Base-by-base conservation (phyloP, 2,888 invertebrate species). In the Chironomus tentans region DNA sequence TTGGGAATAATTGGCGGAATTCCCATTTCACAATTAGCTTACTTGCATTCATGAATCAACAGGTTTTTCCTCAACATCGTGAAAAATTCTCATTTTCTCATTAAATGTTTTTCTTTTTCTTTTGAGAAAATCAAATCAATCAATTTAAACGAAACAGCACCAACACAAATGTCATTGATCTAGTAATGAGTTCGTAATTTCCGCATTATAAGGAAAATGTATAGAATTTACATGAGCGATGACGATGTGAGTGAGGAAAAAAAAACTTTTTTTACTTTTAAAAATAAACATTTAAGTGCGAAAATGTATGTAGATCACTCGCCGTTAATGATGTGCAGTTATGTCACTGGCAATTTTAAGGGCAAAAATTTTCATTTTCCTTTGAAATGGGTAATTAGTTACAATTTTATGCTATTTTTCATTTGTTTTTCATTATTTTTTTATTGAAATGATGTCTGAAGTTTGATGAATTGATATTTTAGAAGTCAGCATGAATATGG, bases 131-230 rank as follows among this genome's bases (percentile, higher is more conserved):
- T 10, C 7, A 38, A 38, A 38, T 38, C 38, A 38, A 38, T 38
- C 38, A 38, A 38, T 38, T 38, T 38, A 10, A 38, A 38, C 7
- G 38, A 38, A 38, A 10, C 38, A 38, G 38, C 38, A 38, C 38
- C 38, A 38, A 22, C 5, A 65, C 12, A 46, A 28, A 69, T 28
- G 38, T 7, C 69, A 69, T 46, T 69, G 38, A 56, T 56, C 56
- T 48, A 21, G 24, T 71, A 71, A 71, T 71, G 71, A 71, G 28
- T 28, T 50, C 28, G 28, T 46, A 48, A 71, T 71, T 71, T 71
- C 71, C 71, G 71, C 71, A 65, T 65, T 65, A 65, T 65, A 65
- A 65, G 22, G 65, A 21, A 65, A 65, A 65, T 22, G 21, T 21
- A 18, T 1, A 18, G 38, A 38, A 38, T 38, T 38, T 38, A 38